phyloP scores from a whole-genome alignment of 2,797 vertebrate species.

The Smutsia temminckii region DNA sequence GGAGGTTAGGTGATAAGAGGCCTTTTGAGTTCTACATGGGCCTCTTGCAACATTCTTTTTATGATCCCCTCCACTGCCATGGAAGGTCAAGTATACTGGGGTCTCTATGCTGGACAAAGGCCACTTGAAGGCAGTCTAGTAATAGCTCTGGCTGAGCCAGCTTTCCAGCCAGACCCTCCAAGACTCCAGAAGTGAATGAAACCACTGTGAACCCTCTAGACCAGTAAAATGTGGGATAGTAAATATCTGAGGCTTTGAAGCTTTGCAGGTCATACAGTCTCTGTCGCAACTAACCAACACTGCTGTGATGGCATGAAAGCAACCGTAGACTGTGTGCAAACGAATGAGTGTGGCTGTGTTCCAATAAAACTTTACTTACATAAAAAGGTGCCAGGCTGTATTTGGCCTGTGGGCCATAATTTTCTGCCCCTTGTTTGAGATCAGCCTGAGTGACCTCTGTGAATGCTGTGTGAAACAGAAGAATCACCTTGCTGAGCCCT shows the following conservation, averaged over 20 bases:
- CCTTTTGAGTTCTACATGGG: neutral
- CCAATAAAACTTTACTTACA: constrained; percentile 1
- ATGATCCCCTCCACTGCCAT: neutral
- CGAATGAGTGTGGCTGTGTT: neutral
- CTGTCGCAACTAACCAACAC: neutral
- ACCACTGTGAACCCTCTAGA: neutral
- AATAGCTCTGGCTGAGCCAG: neutral
- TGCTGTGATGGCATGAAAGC: neutral
- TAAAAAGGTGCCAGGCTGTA: neutral
- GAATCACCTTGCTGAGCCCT: neutral
- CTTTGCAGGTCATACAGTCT: neutral
- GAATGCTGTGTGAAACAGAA: neutral
- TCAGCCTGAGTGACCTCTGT: neutral
- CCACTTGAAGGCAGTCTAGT: neutral
- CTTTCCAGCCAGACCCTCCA: neutral
- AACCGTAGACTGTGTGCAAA: neutral
- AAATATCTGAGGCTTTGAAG: neutral
- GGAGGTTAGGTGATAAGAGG: neutral
- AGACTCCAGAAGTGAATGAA: neutral
- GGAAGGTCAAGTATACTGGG: neutral
- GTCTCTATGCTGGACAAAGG: neutral
- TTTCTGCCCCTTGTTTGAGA: neutral
- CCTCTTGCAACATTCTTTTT: neutral
- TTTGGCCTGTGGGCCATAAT: neutral
- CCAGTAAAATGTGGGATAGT: neutral